A percentile compares a stretch with the other conserved stretches of the same genome.
phyloP scores from a whole-genome alignment of 2,797 vertebrate genomes.

The Salmo trutta region DNA sequence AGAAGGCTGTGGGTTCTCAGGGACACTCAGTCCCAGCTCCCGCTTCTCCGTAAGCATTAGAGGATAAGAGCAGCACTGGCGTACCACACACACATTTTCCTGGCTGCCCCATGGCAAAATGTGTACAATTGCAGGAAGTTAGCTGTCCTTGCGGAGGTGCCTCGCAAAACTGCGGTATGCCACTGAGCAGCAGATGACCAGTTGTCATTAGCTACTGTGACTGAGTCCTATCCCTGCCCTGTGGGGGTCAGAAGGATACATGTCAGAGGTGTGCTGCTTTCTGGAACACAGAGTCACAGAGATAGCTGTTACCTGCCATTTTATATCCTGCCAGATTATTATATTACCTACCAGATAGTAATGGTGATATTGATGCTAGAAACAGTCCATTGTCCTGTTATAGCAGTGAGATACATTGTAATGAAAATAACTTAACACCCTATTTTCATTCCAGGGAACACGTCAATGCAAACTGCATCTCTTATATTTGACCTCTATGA shows the following conservation, averaged over 20 bases:
- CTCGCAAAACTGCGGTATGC: no score
- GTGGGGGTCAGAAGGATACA: background rate
- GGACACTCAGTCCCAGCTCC: background rate
- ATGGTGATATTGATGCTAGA: background rate
- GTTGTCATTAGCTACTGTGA: background rate
- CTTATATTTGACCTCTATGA: background rate
- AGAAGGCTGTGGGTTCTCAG: background rate
- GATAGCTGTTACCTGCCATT: background rate
- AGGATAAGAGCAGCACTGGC: background rate
- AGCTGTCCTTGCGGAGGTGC: no score
- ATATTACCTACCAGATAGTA: background rate
- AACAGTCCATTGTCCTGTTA: constrained; percentile 2
- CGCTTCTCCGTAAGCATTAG: background rate
- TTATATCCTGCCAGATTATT: background rate
- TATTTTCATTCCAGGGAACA: background rate
- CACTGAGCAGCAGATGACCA: background rate
- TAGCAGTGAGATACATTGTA: background rate
- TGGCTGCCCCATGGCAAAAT: no score
- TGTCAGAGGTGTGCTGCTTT: background rate
- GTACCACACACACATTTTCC: background rate
- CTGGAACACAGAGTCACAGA: background rate
- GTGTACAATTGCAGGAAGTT: no score
- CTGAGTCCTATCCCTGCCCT: background rate
- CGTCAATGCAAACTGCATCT: background rate
- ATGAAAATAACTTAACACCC: background rate